Evolutionary conservation across 2,888 invertebrate species (phyloP).

Genomic region (Alsophila aescularia): DNA sequence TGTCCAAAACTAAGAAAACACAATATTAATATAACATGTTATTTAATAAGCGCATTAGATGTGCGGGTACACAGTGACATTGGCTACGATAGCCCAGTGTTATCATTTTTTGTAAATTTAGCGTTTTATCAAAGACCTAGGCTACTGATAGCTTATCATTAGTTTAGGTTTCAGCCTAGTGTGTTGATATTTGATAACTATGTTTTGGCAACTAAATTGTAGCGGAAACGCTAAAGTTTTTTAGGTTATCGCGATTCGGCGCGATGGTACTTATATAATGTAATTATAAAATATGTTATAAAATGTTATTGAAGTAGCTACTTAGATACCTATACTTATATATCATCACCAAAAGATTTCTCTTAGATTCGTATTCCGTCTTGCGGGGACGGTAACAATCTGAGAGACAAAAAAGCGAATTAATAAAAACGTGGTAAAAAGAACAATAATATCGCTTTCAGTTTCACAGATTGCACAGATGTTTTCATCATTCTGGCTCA

Average conservation of each 20-base stretch:
- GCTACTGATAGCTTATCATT: constrained; percentile 72
- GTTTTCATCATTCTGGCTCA: too few relatives aligned
- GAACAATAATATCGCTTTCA: too few relatives aligned
- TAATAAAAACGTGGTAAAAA: too few relatives aligned
- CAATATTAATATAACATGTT: not conserved
- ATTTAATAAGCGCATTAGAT: constrained; percentile 36
- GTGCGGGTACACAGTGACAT: constrained; percentile 14
- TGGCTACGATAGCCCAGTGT: constrained; percentile 56
- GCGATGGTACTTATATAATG: too few relatives aligned
- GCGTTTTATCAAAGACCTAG: constrained; percentile 80
- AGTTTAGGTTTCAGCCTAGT: constrained; percentile 65
- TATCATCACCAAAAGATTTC: too few relatives aligned
- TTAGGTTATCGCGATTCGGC: constrained; percentile 9
- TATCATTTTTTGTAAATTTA: constrained; percentile 78
- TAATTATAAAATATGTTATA: too few relatives aligned
- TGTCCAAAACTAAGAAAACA: not conserved
- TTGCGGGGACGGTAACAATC: too few relatives aligned
- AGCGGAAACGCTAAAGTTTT: constrained; percentile 13
- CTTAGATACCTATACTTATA: too few relatives aligned
- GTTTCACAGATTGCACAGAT: not conserved
- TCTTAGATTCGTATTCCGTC: too few relatives aligned
- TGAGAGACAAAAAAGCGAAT: too few relatives aligned
- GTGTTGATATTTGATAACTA: constrained; percentile 22
- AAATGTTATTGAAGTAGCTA: too few relatives aligned
- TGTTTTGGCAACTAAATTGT: constrained; percentile 23